These are phyloP conservation scores for Notospermus geniculatus DNA, from an alignment of 1,140 invertebrate genomes.

Conservation along the genomic window DNA sequence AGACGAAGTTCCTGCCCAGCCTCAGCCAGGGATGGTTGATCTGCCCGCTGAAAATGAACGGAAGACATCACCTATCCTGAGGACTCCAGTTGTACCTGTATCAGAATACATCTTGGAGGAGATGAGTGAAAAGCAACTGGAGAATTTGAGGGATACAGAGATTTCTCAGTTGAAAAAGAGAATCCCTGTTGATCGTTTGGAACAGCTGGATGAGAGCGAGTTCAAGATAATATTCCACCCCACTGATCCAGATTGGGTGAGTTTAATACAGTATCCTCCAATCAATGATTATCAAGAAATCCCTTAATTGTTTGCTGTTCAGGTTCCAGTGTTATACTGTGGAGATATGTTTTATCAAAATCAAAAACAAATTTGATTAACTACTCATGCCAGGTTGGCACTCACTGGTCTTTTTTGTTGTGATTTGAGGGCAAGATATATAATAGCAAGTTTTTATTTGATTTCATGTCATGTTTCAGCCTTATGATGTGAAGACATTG, in stretches of 20 bases:
- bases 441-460: too few relatives aligned
- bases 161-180: conserved; percentile 33
- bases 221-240: conserved; percentile 31
- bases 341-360: too few relatives aligned
- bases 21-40: too few relatives aligned
- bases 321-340: too few relatives aligned
- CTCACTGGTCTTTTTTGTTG: too few relatives aligned
- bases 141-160: conserved; percentile 31
- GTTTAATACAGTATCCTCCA: too few relatives aligned
- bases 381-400: too few relatives aligned
- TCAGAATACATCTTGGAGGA: too few relatives aligned
- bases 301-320: too few relatives aligned
- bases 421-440: too few relatives aligned
- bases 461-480: conserved; percentile 30
- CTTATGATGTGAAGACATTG: conserved; percentile 46
- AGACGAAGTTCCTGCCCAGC: not conserved
- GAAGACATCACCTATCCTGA: not conserved
- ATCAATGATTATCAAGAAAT: too few relatives aligned
- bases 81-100: not conserved
- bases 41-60: not conserved
- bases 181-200: conserved; percentile 29
- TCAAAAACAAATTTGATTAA: too few relatives aligned
- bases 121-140: conserved; percentile 18
- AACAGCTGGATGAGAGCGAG: conserved; percentile 20
- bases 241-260: conserved; percentile 48